Base-by-base conservation (phyloP, 1,140 invertebrate species). In the Pseudoatta argentina region DNA sequence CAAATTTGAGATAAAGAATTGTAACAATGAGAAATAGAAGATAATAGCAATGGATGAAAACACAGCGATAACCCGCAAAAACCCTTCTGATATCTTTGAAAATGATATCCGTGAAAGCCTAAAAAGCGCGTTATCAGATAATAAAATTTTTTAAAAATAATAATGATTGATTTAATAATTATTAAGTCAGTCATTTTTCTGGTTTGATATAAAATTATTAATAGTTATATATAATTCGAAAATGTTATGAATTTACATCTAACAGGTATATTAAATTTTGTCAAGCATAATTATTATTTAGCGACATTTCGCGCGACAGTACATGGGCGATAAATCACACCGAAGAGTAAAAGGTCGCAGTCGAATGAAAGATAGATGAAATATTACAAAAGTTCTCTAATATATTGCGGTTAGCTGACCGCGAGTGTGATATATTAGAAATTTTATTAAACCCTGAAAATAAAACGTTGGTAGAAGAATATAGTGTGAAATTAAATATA, bases 301-400 rank as follows among this genome's bases (percentile, higher is more conserved):
- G 30, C 12, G 27, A 51, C 44, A 66, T 66, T n/a, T 48, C 12
- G 44, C 18, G 18, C 30, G 24, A 66, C 57, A 27, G 27, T 55
- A 8, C 39, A 44, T 44, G n/a, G 10, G 6, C 57, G n/a, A 83
- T 79, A 83, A 83, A 83, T 83, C 24, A 73, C 12, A 12, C 16
- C 18, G 63, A 81, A 51, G 16, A 30, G 55, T 72, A 55, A 48
- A 71, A 73, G 27, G 30, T 39, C 44, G n/a, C 48, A 55, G 16
- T 53, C 48, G 63, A 66, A 66, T 78, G 44, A 79, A 55, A 79
- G 14, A 67, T 67, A 67, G 27, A 79, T 79, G 77, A 78, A 78
- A 79, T 34, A 67, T 79, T 67, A 39, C n/a, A 21, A 79, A 67
- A 79, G 77, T 79, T 79, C n/a, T 27, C 30, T 67, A 66, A 79